These are phyloP conservation scores for Mustelus asterias DNA, from an alignment of 2,113 vertebrate genomes.

Conservation along the genomic window DNA sequence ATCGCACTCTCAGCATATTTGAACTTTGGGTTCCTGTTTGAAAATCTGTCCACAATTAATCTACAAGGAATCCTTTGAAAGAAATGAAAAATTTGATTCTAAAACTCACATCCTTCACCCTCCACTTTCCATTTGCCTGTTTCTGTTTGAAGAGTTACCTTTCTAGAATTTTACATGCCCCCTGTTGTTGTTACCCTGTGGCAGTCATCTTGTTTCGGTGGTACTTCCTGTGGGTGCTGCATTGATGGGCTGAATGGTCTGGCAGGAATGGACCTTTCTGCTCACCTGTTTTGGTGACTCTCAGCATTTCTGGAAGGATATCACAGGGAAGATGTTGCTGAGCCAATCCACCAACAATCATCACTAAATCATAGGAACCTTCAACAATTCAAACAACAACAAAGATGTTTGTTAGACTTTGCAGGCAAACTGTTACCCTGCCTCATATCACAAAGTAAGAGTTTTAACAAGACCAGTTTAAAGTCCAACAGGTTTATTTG, in stretches of 20 bases:
- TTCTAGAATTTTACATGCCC: neutral
- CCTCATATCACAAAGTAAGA: neutral
- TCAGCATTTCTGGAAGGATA: constrained; percentile 63
- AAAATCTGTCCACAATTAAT: neutral
- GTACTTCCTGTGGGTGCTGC: neutral
- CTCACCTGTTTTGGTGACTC: constrained; percentile 71
- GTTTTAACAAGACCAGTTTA: no score
- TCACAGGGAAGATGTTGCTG: constrained; percentile 59
- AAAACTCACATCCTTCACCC: neutral
- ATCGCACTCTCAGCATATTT: neutral
- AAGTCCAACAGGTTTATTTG: no score
- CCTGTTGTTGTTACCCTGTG: neutral
- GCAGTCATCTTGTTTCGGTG: neutral
- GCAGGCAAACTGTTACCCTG: neutral
- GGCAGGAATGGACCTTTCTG: neutral
- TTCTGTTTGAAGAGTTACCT: neutral
- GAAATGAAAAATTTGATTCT: neutral
- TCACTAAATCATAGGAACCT: constrained; percentile 68
- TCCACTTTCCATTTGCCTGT: neutral
- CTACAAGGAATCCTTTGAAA: neutral
- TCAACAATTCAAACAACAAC: constrained; percentile 33
- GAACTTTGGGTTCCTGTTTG: neutral
- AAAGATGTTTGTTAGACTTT: neutral
- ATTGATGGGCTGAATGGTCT: neutral
- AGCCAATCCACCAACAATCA: constrained; percentile 71